Evolutionary conservation across 1,140 invertebrate genomes (phyloP).

Genomic region (Caenorhabditis tropicalis): DNA sequence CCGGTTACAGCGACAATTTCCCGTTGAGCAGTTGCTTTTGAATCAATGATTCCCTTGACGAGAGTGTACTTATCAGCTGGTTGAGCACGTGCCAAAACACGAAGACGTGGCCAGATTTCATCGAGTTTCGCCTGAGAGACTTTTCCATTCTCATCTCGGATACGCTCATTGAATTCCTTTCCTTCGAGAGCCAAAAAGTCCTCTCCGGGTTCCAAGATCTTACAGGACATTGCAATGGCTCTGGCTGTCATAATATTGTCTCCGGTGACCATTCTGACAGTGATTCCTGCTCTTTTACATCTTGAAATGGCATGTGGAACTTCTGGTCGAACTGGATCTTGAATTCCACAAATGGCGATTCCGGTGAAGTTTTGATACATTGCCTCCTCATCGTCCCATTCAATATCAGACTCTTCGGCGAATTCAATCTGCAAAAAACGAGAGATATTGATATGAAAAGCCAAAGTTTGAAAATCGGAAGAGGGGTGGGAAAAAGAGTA

Average conservation of each 20-base stretch:
- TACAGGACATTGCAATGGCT: constrained; percentile 72
- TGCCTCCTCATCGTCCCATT: constrained; percentile 72
- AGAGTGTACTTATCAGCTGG: constrained; percentile 72
- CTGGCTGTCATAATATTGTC: constrained; percentile 72
- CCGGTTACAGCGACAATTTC: constrained; percentile 73
- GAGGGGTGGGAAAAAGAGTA: neutral
- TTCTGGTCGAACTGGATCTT: constrained; percentile 70
- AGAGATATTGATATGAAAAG: constrained; percentile 8
- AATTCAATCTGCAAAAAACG: constrained; percentile 28
- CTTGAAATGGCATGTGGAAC: constrained; percentile 70
- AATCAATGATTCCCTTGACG: constrained; percentile 70
- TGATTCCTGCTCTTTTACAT: constrained; percentile 72
- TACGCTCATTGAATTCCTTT: constrained; percentile 94
- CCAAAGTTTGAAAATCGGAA: neutral
- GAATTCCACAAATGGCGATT: constrained; percentile 71
- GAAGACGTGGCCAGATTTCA: constrained; percentile 86
- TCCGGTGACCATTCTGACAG: constrained; percentile 72
- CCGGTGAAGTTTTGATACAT: constrained; percentile 69
- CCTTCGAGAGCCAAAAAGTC: constrained; percentile 91
- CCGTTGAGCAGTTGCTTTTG: constrained; percentile 61
- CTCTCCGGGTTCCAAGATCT: constrained; percentile 69
- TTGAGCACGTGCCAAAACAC: constrained; percentile 72
- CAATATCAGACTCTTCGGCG: constrained; percentile 58
- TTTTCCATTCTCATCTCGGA: constrained; percentile 79
- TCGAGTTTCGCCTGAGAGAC: constrained; percentile 77